Evolutionary conservation across 2,888 invertebrate genomes (phyloP), one percentile per base, ranked within the genome.

Genomic region (Cataglyphis rosenhaueri): DNA sequence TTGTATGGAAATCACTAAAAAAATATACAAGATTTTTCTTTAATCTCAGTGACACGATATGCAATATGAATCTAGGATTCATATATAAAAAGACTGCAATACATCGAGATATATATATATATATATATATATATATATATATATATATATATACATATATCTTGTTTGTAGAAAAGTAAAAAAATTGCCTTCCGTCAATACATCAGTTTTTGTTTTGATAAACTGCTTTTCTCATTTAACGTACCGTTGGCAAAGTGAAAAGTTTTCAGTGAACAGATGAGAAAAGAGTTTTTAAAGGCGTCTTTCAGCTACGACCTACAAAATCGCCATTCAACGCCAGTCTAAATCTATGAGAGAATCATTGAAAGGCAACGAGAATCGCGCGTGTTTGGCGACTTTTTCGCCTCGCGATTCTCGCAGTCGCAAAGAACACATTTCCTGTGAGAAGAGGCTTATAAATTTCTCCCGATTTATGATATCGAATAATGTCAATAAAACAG

Each of bases 401-500:
- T 59, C 44, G 41, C 18, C 57, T 29, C 70, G 59, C 55, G 32
- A 32, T n/a, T 32, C 18, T 3, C 61, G 48, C 48, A 41, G 71
- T 48, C 74, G 81, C 75, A 66, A 87, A 75, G 70, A 78, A 74
- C 59, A 44, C 41, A 55, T 48, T 44, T 29, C 66, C 74, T 52
- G 12, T 9, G 71, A 70, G 66, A 70, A 68, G 59, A 74, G 78
- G 75, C 75, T 87, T 85, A 74, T 73, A 82, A 87, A 85, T 78
- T 81, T 57, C 82, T 12, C 59, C n/a, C 44, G 57, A 66, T 44
- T 29, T 29, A 79, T 81, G 83, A 79, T 66, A 41, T 71, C 82
- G 83, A 86, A 86, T 86, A 74, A 73, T 52, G 76, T 21, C 71
- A 66, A 32, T 55, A 75, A 88, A 85, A 79, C 81, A 74, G 86